phyloP scores from a whole-genome alignment of 53 echinoderm and acorn worm genomes.

The Patiria pectinifera region DNA sequence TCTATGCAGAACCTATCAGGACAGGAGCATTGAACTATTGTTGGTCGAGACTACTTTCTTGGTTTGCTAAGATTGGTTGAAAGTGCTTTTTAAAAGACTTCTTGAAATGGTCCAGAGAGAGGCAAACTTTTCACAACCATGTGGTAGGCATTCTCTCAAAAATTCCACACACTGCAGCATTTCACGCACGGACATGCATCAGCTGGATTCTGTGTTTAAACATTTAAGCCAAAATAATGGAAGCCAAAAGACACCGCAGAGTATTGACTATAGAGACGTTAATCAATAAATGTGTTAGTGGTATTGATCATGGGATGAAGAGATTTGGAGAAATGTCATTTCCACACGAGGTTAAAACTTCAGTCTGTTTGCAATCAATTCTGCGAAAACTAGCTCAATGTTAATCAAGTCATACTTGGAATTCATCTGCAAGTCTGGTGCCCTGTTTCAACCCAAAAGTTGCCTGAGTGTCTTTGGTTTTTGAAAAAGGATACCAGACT shows the following conservation, averaged over 20 bases:
- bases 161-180: conserved; percentile 26
- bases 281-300: conserved; percentile 33
- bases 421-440: too few species aligned
- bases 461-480: too few species aligned
- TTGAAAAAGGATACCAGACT: too few species aligned
- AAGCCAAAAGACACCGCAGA: background rate
- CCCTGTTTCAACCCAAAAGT: too few species aligned
- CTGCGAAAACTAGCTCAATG: background rate
- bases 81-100: background rate
- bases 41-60: too few species aligned
- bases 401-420: background rate
- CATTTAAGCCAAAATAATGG: background rate
- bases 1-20: too few species aligned
- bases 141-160: background rate
- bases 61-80: background rate
- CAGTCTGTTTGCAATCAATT: too few species aligned
- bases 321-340: background rate
- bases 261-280: background rate
- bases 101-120: background rate
- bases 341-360: conserved; percentile 16
- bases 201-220: background rate
- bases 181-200: background rate
- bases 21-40: too few species aligned
- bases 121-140: background rate
- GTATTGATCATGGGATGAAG: conserved; percentile 13